These are phyloP conservation scores for Beaufortia kweichowensis DNA, from an alignment of 2,113 vertebrate species.

Conservation along the genomic window DNA sequence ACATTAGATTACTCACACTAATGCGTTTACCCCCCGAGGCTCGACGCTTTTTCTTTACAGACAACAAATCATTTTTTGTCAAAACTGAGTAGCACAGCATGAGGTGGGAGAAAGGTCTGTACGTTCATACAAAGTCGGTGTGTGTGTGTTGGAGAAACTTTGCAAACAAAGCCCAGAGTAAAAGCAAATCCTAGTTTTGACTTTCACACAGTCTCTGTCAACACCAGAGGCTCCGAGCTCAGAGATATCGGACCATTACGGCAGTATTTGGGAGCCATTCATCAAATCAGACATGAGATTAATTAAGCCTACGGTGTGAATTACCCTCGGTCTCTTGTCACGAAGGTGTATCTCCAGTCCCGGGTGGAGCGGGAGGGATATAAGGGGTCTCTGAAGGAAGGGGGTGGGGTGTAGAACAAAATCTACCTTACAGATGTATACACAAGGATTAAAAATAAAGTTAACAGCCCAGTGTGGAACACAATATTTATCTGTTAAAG, in stretches of 20 bases:
- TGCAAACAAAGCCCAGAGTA: slow-evolving; percentile 68
- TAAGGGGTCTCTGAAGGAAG: slow-evolving; percentile 40
- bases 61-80: slow-evolving; percentile 73
- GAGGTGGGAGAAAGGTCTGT: slow-evolving; percentile 44
- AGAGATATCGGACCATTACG: slow-evolving; percentile 68
- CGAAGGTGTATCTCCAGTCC: slow-evolving; percentile 57
- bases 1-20: slow-evolving; percentile 73
- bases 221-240: slow-evolving; percentile 53
- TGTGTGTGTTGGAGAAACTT: slow-evolving; percentile 59
- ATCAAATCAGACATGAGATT: slow-evolving; percentile 82
- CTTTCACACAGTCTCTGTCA: slow-evolving; percentile 71
- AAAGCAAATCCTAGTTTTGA: slow-evolving; percentile 66
- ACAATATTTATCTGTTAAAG: background rate
- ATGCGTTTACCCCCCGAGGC: slow-evolving; percentile 60
- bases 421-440: slow-evolving; percentile 25
- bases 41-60: slow-evolving; percentile 54
- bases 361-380: slow-evolving; percentile 39
- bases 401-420: background rate
- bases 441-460: background rate
- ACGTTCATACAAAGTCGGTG: background rate
- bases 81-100: slow-evolving; percentile 70
- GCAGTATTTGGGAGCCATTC: slow-evolving; percentile 75
- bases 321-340: slow-evolving; percentile 58
- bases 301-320: slow-evolving; percentile 69
- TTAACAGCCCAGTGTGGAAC: background rate